Conservation (phyloP, 2,797 vertebrate species). For the Avahi laniger region DNA sequence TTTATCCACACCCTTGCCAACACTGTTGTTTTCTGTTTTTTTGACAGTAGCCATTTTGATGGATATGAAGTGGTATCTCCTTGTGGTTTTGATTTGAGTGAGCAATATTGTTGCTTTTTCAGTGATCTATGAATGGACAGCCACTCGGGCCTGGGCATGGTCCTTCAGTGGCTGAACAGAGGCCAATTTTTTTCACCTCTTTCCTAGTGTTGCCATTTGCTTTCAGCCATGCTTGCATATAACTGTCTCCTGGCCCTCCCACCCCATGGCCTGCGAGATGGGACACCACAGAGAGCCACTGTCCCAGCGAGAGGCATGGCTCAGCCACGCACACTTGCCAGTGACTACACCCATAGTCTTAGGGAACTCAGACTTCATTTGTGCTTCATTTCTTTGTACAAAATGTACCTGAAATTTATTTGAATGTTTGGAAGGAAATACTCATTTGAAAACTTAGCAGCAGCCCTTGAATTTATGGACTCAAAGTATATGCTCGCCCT, state of each 20-base stretch:
- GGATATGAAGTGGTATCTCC: background rate
- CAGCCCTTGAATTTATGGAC: background rate
- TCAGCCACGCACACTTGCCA: background rate
- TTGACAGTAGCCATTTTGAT: background rate
- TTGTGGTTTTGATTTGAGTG: background rate
- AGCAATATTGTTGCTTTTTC: background rate
- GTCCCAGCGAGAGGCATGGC: background rate
- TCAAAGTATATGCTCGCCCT: background rate
- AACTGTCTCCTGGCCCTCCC: background rate
- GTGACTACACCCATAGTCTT: background rate
- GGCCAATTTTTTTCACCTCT: background rate
- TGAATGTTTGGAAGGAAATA: conserved; percentile 3
- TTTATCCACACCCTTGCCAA: background rate
- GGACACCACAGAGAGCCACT: background rate
- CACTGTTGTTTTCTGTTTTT: background rate
- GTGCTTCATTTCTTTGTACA: background rate
- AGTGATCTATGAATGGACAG: background rate
- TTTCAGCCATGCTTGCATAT: background rate
- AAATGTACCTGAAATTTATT: background rate
- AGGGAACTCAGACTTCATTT: background rate
- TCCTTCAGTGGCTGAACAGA: background rate
- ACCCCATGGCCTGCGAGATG: background rate
- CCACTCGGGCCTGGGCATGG: background rate
- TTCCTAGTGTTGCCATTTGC: background rate
- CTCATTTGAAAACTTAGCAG: background rate